Conservation (phyloP, 2,888 invertebrate species). For the Hypomecis atomaria region DNA sequence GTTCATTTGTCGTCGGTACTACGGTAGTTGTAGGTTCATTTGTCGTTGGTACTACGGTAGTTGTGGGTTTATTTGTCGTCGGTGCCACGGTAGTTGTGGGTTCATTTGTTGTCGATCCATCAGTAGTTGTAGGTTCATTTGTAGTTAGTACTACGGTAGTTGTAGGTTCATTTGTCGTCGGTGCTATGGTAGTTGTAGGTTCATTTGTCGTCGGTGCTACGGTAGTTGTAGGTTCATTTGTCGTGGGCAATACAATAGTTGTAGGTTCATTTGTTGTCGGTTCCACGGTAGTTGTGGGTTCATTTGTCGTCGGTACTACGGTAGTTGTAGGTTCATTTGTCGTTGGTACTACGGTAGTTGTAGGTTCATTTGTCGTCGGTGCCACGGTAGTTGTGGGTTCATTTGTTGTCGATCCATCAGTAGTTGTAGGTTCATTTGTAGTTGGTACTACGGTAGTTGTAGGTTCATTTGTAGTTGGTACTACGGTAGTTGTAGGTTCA, state of each 20-base stretch:
- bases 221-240: neutral
- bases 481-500: neutral
- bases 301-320: neutral
- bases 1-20: neutral
- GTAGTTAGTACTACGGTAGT: neutral
- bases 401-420: neutral
- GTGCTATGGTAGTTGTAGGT: neutral
- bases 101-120: neutral
- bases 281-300: neutral
- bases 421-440: neutral
- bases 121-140: slow-evolving; percentile 2
- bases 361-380: neutral
- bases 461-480: neutral
- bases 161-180: neutral
- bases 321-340: neutral
- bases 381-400: neutral
- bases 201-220: neutral
- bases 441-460: slow-evolving; percentile 1
- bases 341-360: neutral
- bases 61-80: neutral
- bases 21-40: slow-evolving; percentile 1
- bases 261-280: neutral
- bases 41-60: neutral
- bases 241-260: neutral
- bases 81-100: neutral